phyloP scores from a whole-genome alignment of 1,140 invertebrate species.

The Drosophila santomea region DNA sequence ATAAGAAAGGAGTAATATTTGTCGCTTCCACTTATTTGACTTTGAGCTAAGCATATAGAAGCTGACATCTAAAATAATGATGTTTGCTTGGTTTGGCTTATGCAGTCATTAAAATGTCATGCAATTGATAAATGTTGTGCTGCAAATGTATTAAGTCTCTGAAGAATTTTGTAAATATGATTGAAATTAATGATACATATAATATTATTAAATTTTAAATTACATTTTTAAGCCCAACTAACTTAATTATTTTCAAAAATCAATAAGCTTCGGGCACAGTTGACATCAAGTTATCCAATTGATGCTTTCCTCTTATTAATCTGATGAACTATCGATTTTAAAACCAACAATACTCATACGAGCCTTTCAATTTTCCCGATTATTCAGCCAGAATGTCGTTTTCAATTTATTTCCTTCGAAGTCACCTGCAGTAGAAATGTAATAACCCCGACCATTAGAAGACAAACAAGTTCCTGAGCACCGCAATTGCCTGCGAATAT shows the following conservation, averaged over 20 bases:
- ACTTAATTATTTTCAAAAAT: too few relatives aligned
- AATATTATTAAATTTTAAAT: too few relatives aligned
- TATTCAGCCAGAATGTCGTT: constrained; percentile 8
- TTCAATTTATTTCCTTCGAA: constrained; percentile 21
- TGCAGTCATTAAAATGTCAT: background rate
- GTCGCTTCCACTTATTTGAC: background rate
- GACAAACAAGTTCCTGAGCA: constrained; percentile 37
- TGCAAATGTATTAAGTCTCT: background rate
- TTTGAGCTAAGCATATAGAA: background rate
- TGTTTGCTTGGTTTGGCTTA: background rate
- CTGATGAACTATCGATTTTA: constrained; percentile 15
- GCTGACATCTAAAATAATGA: too few relatives aligned
- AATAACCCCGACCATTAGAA: constrained; percentile 41
- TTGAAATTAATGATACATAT: background rate
- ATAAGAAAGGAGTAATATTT: background rate
- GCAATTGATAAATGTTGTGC: background rate
- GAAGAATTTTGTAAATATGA: too few relatives aligned
- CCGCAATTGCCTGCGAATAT: constrained; percentile 28
- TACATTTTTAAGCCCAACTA: too few relatives aligned
- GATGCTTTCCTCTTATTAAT: background rate
- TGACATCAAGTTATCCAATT: background rate
- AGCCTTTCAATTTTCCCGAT: constrained; percentile 1
- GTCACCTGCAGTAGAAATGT: constrained; percentile 42
- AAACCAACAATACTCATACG: background rate
- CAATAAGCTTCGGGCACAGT: background rate